Evolutionary conservation across 2,888 invertebrate genomes (phyloP), one percentile per base, ranked within the genome.

Genomic region (Cryptocephalus moraei): DNA sequence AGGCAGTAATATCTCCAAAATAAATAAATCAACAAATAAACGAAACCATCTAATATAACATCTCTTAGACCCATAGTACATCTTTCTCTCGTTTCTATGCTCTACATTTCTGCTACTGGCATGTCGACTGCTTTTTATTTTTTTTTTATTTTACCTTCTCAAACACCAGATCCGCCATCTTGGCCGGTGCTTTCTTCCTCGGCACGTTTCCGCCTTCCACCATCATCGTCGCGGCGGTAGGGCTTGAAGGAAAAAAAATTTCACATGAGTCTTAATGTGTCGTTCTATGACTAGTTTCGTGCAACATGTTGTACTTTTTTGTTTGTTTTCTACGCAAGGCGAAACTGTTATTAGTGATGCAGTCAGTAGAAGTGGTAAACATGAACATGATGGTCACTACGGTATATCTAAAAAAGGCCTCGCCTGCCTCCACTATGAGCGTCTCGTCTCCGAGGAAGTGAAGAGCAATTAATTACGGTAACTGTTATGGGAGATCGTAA

Each of bases 171-270:
- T 22, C 22, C 22, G 22, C 22, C 22, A 22, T 22, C 22, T 22
- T 22, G 22, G 22, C 22, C 22, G 22, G 11, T 11, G 36, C 12
- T 36, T 36, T 36, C 36, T n/a, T 12, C 36, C 12, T 36, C 36
- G 36, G 36, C n/a, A 36, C 12, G 12, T 11, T 12, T 36, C 36
- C 36, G 12, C 36, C 36, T 36, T 2, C 11, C 36, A 12, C 36
- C 36, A 12, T 36, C 36, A 11, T 36, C 36, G 12, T 43, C 46
- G 49, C 52, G 50, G 59, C 49, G 43, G 57, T 60, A 59, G 61
- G 62, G 66, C 66, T 67, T 67, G 58, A 67, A 66, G 60, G 60
- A 66, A 65, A 65, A 64, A 65, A 62, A 65, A 61, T 42, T 22
- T 62, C 61, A 61, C 59, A 64, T 65, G 59, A 65, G 62, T 62